Evolutionary conservation across 2,797 vertebrate genomes (phyloP), one percentile per base, ranked within the genome.

Genomic region (Hoplostethus atlanticus): DNA sequence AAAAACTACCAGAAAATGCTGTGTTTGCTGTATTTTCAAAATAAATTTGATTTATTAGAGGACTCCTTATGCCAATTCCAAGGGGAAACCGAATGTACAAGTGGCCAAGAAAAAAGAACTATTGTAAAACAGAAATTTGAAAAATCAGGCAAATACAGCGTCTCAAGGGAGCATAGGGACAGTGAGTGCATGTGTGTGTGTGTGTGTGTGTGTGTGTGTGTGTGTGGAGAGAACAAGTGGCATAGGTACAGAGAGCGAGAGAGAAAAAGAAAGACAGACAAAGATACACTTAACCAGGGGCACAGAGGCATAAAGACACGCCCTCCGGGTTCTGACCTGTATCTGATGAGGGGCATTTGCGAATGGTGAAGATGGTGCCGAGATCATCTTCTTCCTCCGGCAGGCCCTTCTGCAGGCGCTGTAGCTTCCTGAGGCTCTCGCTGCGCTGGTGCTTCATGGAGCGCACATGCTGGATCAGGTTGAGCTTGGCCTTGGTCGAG

Each of bases 381-480:
- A 99, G 92, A 80, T 99, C 98, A 64, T 96, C 95, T 21, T 99
- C 98, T 28, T 99, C 98, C 79, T 99, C 97, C 0, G 98, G 97
- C 50, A 99, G 95, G 40, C 97, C 98, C 58, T 99, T 99, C 95
- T 99, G 98, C 72, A 99, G 89, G 60, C 96, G 95, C 92, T 99
- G 98, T 48, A 99, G 96, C 91, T 99, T 99, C 44, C 97, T 95
- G n/a, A 99, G 95, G 91, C 97, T 98, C 88, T 99, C 98, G 0
- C 97, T 96, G 64, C 97, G 97, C 92, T 99, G 98, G 91, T 99
- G 98, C 84, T 99, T 99, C 97, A 99, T 98, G 91, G 98, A 99
- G 80, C 98, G 98, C 87, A 98, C 98, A 54, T 99, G 98, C 92
- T 99, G 98, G 91, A 99, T 97, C 57, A 99, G 96, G 93, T 99